These are phyloP conservation scores for Phyto melanocephala DNA, from an alignment of 2,888 invertebrate genomes.

Conservation along the genomic window DNA sequence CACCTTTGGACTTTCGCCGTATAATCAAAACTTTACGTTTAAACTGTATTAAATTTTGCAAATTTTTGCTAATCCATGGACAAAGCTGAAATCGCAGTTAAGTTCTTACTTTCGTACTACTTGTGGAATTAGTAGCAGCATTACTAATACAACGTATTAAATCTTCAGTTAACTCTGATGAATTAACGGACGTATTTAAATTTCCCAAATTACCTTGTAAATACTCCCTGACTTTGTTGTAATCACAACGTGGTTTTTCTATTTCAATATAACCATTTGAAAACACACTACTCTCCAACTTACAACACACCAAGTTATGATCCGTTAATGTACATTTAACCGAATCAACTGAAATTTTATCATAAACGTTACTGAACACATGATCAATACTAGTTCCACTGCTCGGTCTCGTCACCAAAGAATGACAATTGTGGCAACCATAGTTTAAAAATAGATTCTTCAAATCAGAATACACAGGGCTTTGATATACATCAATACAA, in stretches of 20 bases:
- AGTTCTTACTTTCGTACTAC: neutral
- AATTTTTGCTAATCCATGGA: neutral
- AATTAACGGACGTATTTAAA: neutral
- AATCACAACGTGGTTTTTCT: neutral
- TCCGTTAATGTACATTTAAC: neutral
- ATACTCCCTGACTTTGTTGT: neutral
- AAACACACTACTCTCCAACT: neutral
- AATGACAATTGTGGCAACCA: neutral
- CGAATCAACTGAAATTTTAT: neutral
- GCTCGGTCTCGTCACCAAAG: no score
- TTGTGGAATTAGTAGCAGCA: neutral
- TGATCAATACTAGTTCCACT: neutral
- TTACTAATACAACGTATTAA: neutral
- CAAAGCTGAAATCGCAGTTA: neutral
- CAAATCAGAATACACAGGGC: neutral
- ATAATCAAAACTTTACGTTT: neutral
- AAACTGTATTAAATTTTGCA: no score
- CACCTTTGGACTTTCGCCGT: neutral
- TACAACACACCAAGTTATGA: neutral
- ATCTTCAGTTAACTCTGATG: no score
- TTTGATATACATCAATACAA: constrained; percentile 1
- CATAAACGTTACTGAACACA: neutral
- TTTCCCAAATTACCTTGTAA: neutral
- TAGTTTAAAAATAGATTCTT: neutral
- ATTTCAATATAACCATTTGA: neutral